Percentiles rank a stretch among this genome's conserved stretches.
Evolutionary conservation across 2,797 vertebrate species (phyloP).

Genomic region (Buceros bicornis): DNA sequence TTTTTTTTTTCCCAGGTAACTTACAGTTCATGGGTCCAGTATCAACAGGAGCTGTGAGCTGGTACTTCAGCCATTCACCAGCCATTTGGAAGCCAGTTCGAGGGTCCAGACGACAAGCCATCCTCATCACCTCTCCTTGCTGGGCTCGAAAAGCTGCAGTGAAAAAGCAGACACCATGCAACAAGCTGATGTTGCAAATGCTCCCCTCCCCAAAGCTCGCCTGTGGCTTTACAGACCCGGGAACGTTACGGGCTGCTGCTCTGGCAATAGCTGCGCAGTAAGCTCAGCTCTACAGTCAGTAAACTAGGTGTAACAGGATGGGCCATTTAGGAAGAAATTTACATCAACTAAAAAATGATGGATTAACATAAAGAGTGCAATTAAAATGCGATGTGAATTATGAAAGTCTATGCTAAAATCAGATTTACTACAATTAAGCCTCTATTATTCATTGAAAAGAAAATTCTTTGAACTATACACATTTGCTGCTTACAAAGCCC

Average conservation of each 20-base stretch:
- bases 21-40: constrained; percentile 85
- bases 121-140: constrained; percentile 90
- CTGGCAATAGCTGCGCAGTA: neutral
- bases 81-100: constrained; percentile 92
- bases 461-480: neutral
- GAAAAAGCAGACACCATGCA: neutral
- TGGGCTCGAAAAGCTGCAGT: constrained; percentile 90
- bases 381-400: neutral
- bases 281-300: neutral
- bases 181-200: neutral
- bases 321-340: neutral
- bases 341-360: neutral
- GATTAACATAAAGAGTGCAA: neutral
- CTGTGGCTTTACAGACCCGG: neutral
- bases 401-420: neutral
- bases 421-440: neutral
- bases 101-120: constrained; percentile 89
- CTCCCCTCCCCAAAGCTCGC: neutral
- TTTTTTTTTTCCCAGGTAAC: constrained; percentile 49
- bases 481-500: neutral
- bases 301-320: neutral
- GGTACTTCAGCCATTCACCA: constrained; percentile 91
- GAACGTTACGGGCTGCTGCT: neutral
- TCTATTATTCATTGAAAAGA: neutral
- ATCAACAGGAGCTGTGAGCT: constrained; percentile 86